Percentiles rank a stretch among this genome's conserved stretches.
phyloP scores from a whole-genome alignment of 2,797 vertebrate species.

The Trichosurus vulpecula region DNA sequence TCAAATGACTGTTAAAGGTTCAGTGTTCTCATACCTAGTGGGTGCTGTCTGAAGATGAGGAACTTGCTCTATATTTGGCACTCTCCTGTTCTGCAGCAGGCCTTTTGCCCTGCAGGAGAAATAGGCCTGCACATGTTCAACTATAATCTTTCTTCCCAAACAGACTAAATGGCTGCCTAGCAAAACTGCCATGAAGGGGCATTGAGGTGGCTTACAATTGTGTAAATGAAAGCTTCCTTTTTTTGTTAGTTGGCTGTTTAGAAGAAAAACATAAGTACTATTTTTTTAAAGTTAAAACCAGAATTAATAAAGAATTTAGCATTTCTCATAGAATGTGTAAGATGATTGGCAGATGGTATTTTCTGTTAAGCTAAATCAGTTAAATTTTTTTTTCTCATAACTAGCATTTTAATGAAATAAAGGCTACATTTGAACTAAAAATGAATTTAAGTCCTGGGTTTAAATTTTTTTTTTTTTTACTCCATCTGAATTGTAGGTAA shows the following conservation, averaged over 20 bases:
- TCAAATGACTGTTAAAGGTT: background rate
- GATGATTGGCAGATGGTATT: background rate
- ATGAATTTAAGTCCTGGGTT: background rate
- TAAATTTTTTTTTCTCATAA: background rate
- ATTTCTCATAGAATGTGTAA: background rate
- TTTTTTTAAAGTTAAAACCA: slow-evolving; percentile 52
- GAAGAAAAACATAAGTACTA: slow-evolving; percentile 14
- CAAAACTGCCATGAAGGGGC: slow-evolving; percentile 19
- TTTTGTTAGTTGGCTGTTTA: background rate
- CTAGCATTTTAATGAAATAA: background rate
- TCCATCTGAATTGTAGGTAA: background rate
- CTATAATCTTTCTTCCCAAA: slow-evolving; percentile 42
- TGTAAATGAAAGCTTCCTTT: background rate
- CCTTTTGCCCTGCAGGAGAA: slow-evolving; percentile 8
- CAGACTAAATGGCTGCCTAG: slow-evolving; percentile 47
- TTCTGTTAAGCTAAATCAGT: background rate
- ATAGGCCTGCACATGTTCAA: slow-evolving; percentile 51
- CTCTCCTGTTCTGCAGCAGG: slow-evolving; percentile 7
- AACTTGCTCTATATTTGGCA: background rate
- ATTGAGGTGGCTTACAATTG: background rate
- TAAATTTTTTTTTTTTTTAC: background rate
- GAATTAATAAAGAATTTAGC: slow-evolving; percentile 16
- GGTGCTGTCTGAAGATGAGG: slow-evolving; percentile 20
- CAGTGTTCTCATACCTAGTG: background rate
- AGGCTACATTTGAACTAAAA: background rate